These are phyloP conservation scores for Morpho helenor DNA, from an alignment of 2,888 invertebrate species.

Conservation along the genomic window DNA sequence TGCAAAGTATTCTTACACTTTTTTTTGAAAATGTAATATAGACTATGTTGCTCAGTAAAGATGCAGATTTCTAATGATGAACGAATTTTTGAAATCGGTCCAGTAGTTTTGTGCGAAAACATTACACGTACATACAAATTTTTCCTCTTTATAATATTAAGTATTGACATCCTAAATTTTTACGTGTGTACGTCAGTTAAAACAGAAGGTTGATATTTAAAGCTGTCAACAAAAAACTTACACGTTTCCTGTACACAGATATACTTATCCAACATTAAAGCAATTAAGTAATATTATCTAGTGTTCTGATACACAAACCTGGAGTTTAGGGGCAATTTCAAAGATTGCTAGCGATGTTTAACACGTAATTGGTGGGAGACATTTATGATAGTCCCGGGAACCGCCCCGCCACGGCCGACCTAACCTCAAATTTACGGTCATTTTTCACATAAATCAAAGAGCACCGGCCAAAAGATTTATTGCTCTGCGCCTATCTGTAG, in stretches of 20 bases:
- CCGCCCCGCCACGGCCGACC: slow-evolving; percentile 52
- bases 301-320: slow-evolving; percentile 12
- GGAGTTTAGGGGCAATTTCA: slow-evolving; percentile 31
- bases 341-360: slow-evolving; percentile 36
- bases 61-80: too few species aligned
- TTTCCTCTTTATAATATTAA: too few species aligned
- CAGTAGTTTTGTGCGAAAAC: too few species aligned
- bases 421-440: slow-evolving; percentile 77
- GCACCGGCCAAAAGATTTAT: slow-evolving; percentile 71
- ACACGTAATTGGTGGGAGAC: slow-evolving; percentile 52
- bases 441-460: slow-evolving; percentile 79
- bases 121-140: too few species aligned
- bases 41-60: too few species aligned
- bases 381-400: slow-evolving; percentile 38
- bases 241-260: neutral
- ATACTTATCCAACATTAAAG: slow-evolving; percentile 10
- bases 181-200: too few species aligned
- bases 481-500: slow-evolving; percentile 52
- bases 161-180: too few species aligned
- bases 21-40: too few species aligned
- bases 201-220: neutral
- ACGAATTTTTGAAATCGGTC: too few species aligned
- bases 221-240: neutral
- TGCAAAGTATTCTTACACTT: too few species aligned
- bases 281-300: slow-evolving; percentile 16